phyloP scores from a whole-genome alignment of 1,140 invertebrate species.

The Bicyclus anynana region DNA sequence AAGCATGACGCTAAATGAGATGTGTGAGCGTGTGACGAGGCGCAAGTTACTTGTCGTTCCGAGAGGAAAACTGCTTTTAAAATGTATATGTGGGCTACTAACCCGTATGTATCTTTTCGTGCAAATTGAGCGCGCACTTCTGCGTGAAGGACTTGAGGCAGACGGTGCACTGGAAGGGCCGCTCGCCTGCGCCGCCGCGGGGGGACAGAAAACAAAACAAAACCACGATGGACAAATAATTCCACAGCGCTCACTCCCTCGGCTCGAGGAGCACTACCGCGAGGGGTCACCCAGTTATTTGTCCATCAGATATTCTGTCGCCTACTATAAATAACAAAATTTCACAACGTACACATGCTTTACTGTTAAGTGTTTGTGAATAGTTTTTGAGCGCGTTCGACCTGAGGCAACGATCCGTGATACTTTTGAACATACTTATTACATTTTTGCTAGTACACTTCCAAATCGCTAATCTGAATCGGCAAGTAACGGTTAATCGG shows the following conservation, averaged over 20 bases:
- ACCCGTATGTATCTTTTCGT: conserved; percentile 82
- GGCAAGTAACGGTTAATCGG: conserved; percentile 38
- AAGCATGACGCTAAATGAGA: conserved; percentile 73
- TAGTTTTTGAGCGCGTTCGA: conserved; percentile 76
- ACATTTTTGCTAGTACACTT: conserved; percentile 36
- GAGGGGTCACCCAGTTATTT: conserved; percentile 70
- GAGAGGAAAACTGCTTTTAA: conserved; percentile 52
- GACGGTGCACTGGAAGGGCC: conserved; percentile 82
- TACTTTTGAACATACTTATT: neutral
- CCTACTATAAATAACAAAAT: conserved; percentile 59
- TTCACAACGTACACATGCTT: conserved; percentile 76
- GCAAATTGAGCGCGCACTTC: conserved; percentile 81
- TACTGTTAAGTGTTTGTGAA: conserved; percentile 73
- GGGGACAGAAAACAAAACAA: conserved; percentile 76
- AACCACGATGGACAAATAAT: conserved; percentile 78
- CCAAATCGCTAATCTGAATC: conserved; percentile 51
- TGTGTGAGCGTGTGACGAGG: conserved; percentile 56
- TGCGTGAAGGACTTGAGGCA: conserved; percentile 84
- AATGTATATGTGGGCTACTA: conserved; percentile 76
- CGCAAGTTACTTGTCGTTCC: conserved; percentile 54
- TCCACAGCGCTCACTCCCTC: conserved; percentile 39
- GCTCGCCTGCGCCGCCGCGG: conserved; percentile 78
- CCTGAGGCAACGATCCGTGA: conserved; percentile 36
- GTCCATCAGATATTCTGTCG: conserved; percentile 68
- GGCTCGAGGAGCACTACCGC: conserved; percentile 48